phyloP scores from a whole-genome alignment of 35 echinoderm and acorn worm species.

The Acanthaster planci region DNA sequence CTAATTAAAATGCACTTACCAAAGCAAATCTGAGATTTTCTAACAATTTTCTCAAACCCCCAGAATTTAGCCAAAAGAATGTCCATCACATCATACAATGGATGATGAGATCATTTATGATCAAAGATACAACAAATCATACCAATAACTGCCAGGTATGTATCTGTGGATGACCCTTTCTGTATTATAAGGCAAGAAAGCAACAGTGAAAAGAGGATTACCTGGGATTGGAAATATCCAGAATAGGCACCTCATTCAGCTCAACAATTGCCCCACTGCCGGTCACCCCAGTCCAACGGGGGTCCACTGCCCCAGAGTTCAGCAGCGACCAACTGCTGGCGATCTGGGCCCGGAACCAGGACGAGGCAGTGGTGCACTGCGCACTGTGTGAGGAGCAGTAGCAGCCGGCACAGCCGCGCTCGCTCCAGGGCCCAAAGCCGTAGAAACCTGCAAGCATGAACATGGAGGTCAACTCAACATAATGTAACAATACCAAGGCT shows the following conservation, averaged over 20 bases:
- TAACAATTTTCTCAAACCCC: too few relatives aligned
- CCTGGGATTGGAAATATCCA: slow-evolving; percentile 73
- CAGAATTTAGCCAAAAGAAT: too few relatives aligned
- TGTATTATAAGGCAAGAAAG: too few relatives aligned
- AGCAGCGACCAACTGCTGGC: slow-evolving; percentile 76
- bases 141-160: too few relatives aligned
- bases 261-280: slow-evolving; percentile 25
- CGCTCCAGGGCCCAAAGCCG: slow-evolving; percentile 87
- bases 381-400: slow-evolving; percentile 74
- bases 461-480: not conserved
- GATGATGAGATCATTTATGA: too few relatives aligned
- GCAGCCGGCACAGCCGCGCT: slow-evolving; percentile 80
- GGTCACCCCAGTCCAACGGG: slow-evolving; percentile 74
- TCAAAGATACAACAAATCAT: too few relatives aligned
- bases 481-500: not conserved
- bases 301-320: slow-evolving; percentile 53
- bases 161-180: too few relatives aligned
- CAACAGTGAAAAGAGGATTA: slow-evolving; percentile 4
- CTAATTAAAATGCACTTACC: too few relatives aligned
- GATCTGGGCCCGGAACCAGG: slow-evolving; percentile 45
- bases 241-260: slow-evolving; percentile 48
- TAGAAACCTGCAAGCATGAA: slow-evolving; percentile 64
- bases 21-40: too few relatives aligned
- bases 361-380: slow-evolving; percentile 66
- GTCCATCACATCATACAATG: too few relatives aligned